Evolutionary conservation across 2,113 vertebrate genomes (phyloP).

Genomic region (Bungarus multicinctus): DNA sequence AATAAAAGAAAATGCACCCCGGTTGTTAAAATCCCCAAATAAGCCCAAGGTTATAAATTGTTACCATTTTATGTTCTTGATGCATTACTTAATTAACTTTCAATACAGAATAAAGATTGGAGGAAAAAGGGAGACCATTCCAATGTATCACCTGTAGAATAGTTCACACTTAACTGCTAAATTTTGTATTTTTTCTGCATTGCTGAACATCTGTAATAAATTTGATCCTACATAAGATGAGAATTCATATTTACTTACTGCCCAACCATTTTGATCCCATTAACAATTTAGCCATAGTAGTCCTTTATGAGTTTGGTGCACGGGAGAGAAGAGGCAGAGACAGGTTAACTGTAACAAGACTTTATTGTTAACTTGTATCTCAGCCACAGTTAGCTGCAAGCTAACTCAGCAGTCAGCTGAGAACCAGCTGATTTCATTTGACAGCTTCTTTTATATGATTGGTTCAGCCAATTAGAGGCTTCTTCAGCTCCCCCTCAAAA

Average conservation of each 20-base stretch:
- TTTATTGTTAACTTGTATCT: no score
- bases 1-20: constrained; percentile 58
- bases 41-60: constrained; percentile 63
- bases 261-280: constrained; percentile 58
- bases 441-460: no score
- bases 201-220: constrained; percentile 71
- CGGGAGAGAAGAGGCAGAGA: no score
- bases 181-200: constrained; percentile 59
- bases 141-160: constrained; percentile 54
- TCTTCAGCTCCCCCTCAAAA: no score
- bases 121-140: constrained; percentile 49
- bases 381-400: no score
- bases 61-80: constrained; percentile 63
- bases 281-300: constrained; percentile 59
- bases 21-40: constrained; percentile 62
- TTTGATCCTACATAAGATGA: constrained; percentile 59
- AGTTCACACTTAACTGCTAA: constrained; percentile 48
- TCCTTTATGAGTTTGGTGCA: background rate
- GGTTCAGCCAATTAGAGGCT: no score
- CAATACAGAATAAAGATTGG: constrained; percentile 48
- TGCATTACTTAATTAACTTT: constrained; percentile 68
- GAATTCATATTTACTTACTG: constrained; percentile 64
- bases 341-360: no score
- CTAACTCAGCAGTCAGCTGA: no score
- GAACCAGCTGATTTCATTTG: no score